Evolutionary conservation across 2,797 vertebrate genomes (phyloP).

Genomic region (Hydrolagus colliei): DNA sequence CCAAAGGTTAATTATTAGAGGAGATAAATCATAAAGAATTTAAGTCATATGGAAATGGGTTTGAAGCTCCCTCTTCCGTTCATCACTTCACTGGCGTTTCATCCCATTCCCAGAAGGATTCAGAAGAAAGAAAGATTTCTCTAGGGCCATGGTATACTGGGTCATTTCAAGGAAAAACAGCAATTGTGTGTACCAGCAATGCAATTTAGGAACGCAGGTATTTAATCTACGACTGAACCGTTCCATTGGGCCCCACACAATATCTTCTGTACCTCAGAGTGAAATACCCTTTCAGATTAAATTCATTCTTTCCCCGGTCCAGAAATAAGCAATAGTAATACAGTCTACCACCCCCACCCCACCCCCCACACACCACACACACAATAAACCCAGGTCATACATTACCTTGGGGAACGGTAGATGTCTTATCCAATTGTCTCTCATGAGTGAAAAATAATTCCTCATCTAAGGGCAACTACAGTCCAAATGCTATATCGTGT

Average conservation of each 20-base stretch:
- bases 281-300: neutral
- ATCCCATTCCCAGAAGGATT: neutral
- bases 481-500: no score
- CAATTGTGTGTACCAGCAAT: neutral
- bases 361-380: neutral
- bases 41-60: neutral
- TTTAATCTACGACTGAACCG: neutral
- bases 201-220: neutral
- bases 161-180: neutral
- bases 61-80: no score
- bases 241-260: neutral
- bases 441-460: neutral
- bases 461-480: no score
- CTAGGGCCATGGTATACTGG: neutral
- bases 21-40: neutral
- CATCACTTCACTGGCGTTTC: no score
- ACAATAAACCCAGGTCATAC: neutral
- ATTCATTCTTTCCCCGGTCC: neutral
- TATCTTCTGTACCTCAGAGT: neutral
- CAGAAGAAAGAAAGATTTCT: slow-evolving; percentile 8
- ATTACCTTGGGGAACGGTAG: neutral
- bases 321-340: neutral
- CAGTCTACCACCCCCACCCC: neutral
- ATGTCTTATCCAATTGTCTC: neutral
- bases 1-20: neutral